A percentile compares a stretch with the other conserved stretches of the same genome.
These are phyloP conservation scores for Drosophila pandora DNA, from an alignment of 1,140 invertebrate genomes.

Conservation along the genomic window DNA sequence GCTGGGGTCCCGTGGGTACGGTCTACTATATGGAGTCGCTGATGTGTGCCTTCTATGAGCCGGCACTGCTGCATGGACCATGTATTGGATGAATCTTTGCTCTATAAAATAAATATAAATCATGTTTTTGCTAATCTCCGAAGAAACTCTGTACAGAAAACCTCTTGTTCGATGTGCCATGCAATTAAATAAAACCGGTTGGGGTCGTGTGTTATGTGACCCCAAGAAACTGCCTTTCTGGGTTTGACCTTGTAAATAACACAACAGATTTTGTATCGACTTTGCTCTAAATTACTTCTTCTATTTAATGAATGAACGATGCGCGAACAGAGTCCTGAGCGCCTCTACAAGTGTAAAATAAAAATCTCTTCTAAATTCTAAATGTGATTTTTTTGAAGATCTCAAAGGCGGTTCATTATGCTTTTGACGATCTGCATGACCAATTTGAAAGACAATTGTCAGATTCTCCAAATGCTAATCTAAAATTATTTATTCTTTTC, in stretches of 20 bases:
- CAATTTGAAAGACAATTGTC: background rate
- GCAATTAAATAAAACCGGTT: constrained; percentile 57
- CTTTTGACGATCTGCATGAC: constrained; percentile 28
- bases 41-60: constrained; percentile 76
- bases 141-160: constrained; percentile 63
- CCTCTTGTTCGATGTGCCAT: constrained; percentile 53
- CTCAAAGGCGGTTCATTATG: constrained; percentile 9
- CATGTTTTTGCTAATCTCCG: constrained; percentile 15
- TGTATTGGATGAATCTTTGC: constrained; percentile 80
- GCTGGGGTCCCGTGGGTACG: constrained; percentile 83
- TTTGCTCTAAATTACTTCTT: constrained; percentile 27
- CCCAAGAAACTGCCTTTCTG: constrained; percentile 35
- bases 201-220: constrained; percentile 59
- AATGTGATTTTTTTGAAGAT: constrained; percentile 28
- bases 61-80: constrained; percentile 82
- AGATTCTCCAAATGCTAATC: constrained; percentile 19
- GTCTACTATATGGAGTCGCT: constrained; percentile 78
- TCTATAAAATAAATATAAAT: constrained; percentile 13
- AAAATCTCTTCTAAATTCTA: constrained; percentile 16
- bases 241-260: constrained; percentile 60
- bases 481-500: constrained; percentile 7
- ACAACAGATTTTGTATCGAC: constrained; percentile 40
- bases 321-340: constrained; percentile 55
- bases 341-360: constrained; percentile 72
- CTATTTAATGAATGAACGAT: constrained; percentile 20